Conservation (phyloP, 2,113 vertebrate genomes). For the Otis tarda region DNA sequence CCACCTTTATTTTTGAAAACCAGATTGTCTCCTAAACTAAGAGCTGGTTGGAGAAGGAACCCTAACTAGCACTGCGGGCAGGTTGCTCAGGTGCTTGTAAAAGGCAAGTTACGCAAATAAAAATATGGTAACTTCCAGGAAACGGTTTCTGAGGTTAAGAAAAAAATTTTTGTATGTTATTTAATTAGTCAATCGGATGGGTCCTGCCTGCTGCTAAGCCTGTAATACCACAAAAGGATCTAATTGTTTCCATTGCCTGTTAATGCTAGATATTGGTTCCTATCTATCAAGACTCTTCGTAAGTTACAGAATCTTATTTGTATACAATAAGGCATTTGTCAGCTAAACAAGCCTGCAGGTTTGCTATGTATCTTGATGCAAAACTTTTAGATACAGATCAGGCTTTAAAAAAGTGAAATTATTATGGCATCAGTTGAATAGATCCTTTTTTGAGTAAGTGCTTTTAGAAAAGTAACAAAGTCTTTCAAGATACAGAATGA, state of each 20-base stretch:
- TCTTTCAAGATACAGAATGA: neutral
- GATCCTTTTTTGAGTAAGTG: neutral
- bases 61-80: neutral
- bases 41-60: neutral
- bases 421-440: neutral
- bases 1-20: neutral
- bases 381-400: neutral
- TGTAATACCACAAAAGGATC: neutral
- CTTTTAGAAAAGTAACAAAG: neutral
- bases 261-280: neutral
- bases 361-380: neutral
- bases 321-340: neutral
- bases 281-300: neutral
- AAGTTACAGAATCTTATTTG: neutral
- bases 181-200: neutral
- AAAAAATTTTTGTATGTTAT: neutral
- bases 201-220: neutral
- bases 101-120: neutral
- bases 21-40: neutral
- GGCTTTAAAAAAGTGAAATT: neutral
- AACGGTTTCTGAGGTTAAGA: neutral
- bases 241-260: neutral
- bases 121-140: neutral
- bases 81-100: neutral
- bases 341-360: neutral